These are phyloP conservation scores for Embiotoca jacksoni DNA, from an alignment of 2,113 vertebrate genomes.

Conservation along the genomic window DNA sequence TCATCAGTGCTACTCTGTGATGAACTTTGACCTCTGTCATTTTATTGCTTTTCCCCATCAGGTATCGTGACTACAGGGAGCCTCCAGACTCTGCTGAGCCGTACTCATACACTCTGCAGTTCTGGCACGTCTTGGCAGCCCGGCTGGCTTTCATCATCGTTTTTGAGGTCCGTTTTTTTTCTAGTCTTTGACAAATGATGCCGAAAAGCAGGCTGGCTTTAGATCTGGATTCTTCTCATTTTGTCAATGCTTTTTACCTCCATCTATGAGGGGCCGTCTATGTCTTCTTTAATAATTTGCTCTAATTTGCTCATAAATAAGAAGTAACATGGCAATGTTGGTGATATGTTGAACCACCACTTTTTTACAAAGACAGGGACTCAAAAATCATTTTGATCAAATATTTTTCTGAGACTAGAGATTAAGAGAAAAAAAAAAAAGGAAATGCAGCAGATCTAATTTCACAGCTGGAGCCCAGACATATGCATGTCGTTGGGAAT, in stretches of 20 bases:
- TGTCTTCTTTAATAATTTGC: not conserved
- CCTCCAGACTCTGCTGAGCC: slow-evolving; percentile 89
- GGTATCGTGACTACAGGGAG: slow-evolving; percentile 95
- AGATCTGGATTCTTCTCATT: slow-evolving; percentile 12
- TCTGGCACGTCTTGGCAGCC: slow-evolving; percentile 97
- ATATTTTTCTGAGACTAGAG: not conserved
- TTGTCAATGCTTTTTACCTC: slow-evolving; percentile 13
- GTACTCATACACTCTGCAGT: slow-evolving; percentile 94
- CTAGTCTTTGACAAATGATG: slow-evolving; percentile 19
- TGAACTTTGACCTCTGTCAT: slow-evolving; percentile 21
- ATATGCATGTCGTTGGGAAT: no score
- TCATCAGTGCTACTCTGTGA: not conserved
- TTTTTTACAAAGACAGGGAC: not conserved
- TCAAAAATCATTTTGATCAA: not conserved
- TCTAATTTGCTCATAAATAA: not conserved
- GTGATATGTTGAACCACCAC: no score
- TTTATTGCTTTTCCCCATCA: slow-evolving; percentile 51
- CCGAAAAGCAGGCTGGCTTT: not conserved
- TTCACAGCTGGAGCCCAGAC: not conserved
- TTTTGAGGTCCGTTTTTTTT: slow-evolving; percentile 89
- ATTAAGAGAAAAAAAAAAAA: not conserved
- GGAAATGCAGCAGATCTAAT: not conserved
- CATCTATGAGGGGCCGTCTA: not conserved
- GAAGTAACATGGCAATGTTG: no score
- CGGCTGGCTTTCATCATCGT: slow-evolving; percentile 96